Evolutionary conservation across 2,113 vertebrate species (phyloP).

Genomic region (Oryzias celebensis): DNA sequence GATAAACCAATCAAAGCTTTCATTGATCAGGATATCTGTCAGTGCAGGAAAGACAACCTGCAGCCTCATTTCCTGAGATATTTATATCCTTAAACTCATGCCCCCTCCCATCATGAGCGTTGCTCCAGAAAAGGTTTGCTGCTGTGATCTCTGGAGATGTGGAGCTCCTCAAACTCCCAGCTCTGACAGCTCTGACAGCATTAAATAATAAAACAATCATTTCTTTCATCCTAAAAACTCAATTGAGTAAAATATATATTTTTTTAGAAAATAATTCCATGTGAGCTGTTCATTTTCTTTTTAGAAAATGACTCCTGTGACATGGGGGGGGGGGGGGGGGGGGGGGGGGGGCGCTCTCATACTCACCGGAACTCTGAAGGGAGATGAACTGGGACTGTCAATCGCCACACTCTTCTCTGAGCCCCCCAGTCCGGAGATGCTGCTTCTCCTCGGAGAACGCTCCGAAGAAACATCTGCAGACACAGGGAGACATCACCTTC

Average conservation of each 20-base stretch:
- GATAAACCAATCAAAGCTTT: conserved; percentile 7
- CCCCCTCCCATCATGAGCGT: neutral
- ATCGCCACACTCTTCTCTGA: conserved; percentile 87
- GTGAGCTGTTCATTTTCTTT: too few relatives aligned
- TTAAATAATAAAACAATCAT: too few relatives aligned
- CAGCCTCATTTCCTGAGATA: conserved; percentile 63
- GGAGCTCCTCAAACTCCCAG: too few relatives aligned
- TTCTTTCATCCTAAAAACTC: too few relatives aligned
- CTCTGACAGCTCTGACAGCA: too few relatives aligned
- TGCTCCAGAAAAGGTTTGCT: too few relatives aligned
- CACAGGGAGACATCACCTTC: conserved; percentile 1
- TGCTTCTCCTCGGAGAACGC: conserved; percentile 91
- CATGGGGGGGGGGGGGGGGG: too few relatives aligned
- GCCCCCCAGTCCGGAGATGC: conserved; percentile 90
- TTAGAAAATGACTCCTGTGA: too few relatives aligned
- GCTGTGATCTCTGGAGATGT: too few relatives aligned
- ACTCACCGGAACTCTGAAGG: conserved; percentile 96
- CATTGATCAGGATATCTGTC: conserved; percentile 7
- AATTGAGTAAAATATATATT: too few relatives aligned
- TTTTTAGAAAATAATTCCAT: too few relatives aligned
- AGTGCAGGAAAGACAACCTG: conserved; percentile 14
- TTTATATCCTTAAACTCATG: conserved; percentile 60
- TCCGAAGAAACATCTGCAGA: conserved; percentile 87
- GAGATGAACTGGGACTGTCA: conserved; percentile 88
- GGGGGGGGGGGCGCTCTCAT: neutral